Evolutionary conservation across 1,140 invertebrate species (phyloP).

Genomic region (Lepidurus packardi): DNA sequence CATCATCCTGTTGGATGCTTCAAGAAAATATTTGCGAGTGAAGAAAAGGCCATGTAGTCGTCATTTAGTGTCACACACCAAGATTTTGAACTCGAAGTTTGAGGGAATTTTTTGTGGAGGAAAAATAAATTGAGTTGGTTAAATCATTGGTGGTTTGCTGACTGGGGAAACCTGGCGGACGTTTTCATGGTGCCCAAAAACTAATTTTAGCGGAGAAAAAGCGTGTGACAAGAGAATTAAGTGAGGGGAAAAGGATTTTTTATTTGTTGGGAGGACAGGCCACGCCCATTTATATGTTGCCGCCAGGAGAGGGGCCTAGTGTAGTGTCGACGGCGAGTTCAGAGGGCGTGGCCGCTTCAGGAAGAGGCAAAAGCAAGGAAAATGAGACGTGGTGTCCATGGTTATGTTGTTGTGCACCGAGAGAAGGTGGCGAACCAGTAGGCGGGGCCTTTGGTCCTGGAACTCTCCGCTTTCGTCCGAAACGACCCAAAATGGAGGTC

Average conservation of each 20-base stretch:
- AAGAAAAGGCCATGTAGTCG: too few relatives aligned
- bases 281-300: not conserved
- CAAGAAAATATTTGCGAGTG: too few relatives aligned
- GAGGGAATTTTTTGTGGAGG: not conserved
- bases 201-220: too few relatives aligned
- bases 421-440: not conserved
- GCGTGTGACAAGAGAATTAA: not conserved
- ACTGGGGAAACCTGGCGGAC: not conserved
- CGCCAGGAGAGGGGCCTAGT: not conserved
- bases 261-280: not conserved
- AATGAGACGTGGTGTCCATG: not conserved
- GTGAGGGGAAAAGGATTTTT: not conserved
- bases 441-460: not conserved
- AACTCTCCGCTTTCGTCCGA: not conserved
- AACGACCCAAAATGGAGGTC: conserved; percentile 31
- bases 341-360: not conserved
- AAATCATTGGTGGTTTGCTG: not conserved
- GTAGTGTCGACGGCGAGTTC: not conserved
- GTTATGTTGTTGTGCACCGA: conserved; percentile 31
- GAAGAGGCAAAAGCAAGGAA: not conserved
- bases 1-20: too few relatives aligned
- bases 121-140: not conserved
- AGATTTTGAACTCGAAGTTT: not conserved
- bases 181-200: not conserved
- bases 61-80: not conserved